Evolutionary conservation across 1,140 invertebrate genomes (phyloP), one percentile per base, ranked within the genome.

Genomic region (Neomicropteryx cornuta): DNA sequence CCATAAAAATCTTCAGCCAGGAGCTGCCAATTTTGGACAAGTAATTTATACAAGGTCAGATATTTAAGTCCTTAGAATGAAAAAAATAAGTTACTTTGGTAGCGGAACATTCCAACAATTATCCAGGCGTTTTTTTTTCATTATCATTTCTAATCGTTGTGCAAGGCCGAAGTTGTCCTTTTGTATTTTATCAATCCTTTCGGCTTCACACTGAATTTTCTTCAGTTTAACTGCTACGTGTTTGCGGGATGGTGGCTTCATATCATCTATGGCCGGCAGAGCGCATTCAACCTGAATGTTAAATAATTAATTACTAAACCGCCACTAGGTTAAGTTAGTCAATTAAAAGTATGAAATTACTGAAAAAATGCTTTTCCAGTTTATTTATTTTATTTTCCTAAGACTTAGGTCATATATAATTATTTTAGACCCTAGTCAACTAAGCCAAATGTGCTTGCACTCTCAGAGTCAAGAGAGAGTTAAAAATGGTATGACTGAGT

Each of bases 181-280:
- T 42, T 68, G 59, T 19, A 76, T 70, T 50, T 66, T 61, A 28
- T 51, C 41, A 33, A 51, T 58, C 11, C 74, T 52, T 47, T 77
- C 73, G 3, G 50, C 44, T 52, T 77, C 74, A n/a, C 60, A 63
- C 50, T 73, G 73, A 14, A 60, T 47, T 50, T 71, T 71, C 52
- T 76, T 76, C 19, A 71, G 47, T 52, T 76, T 76, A 16, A 62
- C 45, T 1, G 51, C 49, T 0, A 77, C 72, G 49, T 77, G 75
- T 20, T 60, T 57, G 16, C 70, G 52, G 20, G 52, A 40, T 0
- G 60, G 41, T 11, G 74, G 75, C 3, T 66, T 50, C 0, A 54
- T 43, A 13, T 56, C 62, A 50, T 77, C 74, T n/a, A 77, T 69
- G 2, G 64, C 69, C 0, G 75, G 71, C 8, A 66, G 44, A 0